Conservation (phyloP, 1,140 invertebrate genomes). For the Hylaeus anthracinus region DNA sequence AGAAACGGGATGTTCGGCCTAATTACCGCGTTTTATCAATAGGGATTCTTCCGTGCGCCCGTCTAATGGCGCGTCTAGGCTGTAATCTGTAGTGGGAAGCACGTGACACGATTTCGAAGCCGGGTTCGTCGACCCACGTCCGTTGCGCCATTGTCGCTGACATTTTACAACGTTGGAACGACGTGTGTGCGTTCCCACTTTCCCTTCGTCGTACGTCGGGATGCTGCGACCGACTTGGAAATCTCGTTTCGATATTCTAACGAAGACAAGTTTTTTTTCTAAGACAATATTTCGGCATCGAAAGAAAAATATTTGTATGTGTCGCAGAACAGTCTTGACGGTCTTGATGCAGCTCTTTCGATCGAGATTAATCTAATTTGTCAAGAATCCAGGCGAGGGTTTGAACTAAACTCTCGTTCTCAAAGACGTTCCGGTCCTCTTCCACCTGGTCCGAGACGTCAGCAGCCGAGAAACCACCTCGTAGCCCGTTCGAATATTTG, state of each 20-base stretch:
- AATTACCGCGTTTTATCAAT: conserved; percentile 54
- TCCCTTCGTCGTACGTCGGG: background rate
- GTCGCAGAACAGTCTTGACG: too few relatives aligned
- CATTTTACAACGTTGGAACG: conserved; percentile 39
- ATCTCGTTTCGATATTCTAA: too few relatives aligned
- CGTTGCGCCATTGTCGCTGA: conserved; percentile 50
- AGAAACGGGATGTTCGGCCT: conserved; percentile 51
- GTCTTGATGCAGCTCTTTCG: too few relatives aligned
- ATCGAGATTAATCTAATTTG: too few relatives aligned
- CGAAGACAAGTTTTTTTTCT: too few relatives aligned
- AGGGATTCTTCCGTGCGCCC: conserved; percentile 48
- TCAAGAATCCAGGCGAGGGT: too few relatives aligned
- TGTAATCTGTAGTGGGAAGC: conserved; percentile 51
- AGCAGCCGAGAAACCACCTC: background rate
- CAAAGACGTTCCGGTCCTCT: too few relatives aligned
- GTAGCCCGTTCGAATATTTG: background rate
- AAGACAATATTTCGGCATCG: too few relatives aligned
- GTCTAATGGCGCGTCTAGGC: conserved; percentile 53
- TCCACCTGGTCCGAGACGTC: background rate
- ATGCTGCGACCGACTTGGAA: too few relatives aligned
- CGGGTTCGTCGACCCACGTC: conserved; percentile 53
- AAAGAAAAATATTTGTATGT: too few relatives aligned
- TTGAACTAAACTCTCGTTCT: too few relatives aligned
- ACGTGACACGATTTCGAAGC: conserved; percentile 56
- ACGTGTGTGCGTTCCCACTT: conserved; percentile 7